Conservation (phyloP, 2,888 invertebrate genomes). For the Cerceris rybyensis region DNA sequence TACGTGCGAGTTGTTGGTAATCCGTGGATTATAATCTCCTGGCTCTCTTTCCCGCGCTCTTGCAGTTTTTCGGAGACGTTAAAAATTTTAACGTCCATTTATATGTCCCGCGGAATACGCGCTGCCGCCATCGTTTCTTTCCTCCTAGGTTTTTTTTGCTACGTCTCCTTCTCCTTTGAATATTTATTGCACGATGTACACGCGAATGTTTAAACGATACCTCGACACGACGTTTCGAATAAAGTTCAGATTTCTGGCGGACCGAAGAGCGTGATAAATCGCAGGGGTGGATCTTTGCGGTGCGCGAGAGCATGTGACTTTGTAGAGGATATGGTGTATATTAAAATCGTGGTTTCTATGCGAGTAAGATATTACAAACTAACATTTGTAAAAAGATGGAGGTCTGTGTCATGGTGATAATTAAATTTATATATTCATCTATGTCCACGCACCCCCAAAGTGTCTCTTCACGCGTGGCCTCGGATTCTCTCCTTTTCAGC, state of each 20-base stretch:
- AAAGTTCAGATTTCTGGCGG: conserved; percentile 12
- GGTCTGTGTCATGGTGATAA: too few species aligned
- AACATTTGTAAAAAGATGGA: too few species aligned
- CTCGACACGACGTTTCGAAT: conserved; percentile 19
- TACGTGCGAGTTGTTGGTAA: conserved; percentile 18
- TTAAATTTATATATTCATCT: too few species aligned
- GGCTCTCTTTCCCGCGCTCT: neutral
- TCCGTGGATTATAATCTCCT: conserved; percentile 9
- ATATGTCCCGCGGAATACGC: conserved; percentile 40
- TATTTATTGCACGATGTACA: conserved; percentile 35
- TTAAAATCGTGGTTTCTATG: too few species aligned
- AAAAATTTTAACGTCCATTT: conserved; percentile 51
- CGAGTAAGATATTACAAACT: too few species aligned
- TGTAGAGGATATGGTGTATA: too few species aligned
- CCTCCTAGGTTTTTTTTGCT: neutral
- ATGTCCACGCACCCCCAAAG: too few species aligned
- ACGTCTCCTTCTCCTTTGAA: conserved; percentile 16
- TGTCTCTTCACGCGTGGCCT: conserved; percentile 75
- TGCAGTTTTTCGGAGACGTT: conserved; percentile 24
- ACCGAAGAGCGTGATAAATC: neutral
- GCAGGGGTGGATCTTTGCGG: neutral
- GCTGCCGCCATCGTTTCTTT: neutral
- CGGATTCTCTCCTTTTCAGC: conserved; percentile 79
- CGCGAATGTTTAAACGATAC: conserved; percentile 20
- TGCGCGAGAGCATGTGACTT: too few species aligned